Percentiles rank a stretch among this genome's conserved stretches.
phyloP scores from a whole-genome alignment of 2,797 vertebrate genomes.

The Anisognathus igniventris region DNA sequence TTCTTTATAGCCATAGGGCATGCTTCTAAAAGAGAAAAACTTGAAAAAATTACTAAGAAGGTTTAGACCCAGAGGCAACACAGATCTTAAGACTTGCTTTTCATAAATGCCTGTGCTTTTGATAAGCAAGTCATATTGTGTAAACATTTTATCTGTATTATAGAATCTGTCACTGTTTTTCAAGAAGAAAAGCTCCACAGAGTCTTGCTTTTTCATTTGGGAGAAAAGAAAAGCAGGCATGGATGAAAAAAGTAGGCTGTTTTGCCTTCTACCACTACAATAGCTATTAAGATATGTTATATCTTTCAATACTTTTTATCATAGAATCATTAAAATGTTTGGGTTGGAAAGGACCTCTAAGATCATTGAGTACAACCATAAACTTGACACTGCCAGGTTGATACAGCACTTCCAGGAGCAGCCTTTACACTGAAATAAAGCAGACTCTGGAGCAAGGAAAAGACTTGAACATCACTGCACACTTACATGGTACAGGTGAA shows the following conservation, averaged over 20 bases:
- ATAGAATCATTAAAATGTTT: neutral
- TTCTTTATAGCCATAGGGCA: neutral
- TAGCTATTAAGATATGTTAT: neutral
- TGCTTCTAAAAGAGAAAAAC: neutral
- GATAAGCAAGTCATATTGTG: conserved; percentile 31
- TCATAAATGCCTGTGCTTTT: conserved; percentile 15
- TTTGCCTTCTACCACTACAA: neutral
- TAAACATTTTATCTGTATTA: conserved; percentile 48
- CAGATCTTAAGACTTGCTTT: conserved; percentile 21
- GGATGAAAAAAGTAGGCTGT: neutral
- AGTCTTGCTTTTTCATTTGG: neutral
- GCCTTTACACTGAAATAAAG: neutral
- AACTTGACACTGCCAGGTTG: neutral
- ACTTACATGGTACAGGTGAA: neutral
- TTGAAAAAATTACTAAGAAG: neutral
- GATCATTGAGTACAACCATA: neutral
- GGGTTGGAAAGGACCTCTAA: neutral
- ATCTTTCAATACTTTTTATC: neutral
- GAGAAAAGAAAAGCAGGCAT: neutral
- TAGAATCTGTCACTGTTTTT: neutral
- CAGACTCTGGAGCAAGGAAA: neutral
- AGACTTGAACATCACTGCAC: neutral
- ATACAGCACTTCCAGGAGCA: neutral
- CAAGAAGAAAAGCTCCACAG: neutral
- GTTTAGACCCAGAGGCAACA: neutral